Evolutionary conservation across 2,797 vertebrate species (phyloP), one percentile per base, ranked within the genome.

Genomic region (Thunnus albacares): DNA sequence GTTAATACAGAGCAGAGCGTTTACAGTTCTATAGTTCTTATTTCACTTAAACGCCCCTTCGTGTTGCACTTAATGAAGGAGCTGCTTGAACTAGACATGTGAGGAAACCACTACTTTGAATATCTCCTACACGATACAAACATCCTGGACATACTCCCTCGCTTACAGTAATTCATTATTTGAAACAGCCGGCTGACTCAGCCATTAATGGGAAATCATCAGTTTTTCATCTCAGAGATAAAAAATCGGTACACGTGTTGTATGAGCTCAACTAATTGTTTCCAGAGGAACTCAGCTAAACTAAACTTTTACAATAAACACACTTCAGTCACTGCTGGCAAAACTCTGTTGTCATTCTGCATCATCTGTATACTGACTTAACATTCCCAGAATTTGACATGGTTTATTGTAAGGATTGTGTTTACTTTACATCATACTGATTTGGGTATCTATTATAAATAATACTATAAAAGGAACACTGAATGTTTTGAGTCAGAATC

Each of bases 131-230:
- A 80, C 56, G 0, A 1, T 74, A n/a, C 45, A 74, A 35, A 75
- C 81, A 79, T 84, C 62, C 71, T 53, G 53, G 38, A 66, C 35
- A 0, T 15, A 77, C 81, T 83, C 79, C 84, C 55, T 79, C 81
- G 1, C 60, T 91, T 88, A 84, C 90, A 71, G 90, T 84, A 89
- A 91, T 53, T 87, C 49, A 82, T 84, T 83, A 83, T 67, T 84
- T 76, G 49, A 52, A 89, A 72, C 38, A 76, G 81, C 11, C 12
- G 10, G 51, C 20, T 90, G 87, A 88, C 43, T 88, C 76, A 87
- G 11, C 81, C 80, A 75, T 84, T 86, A 87, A 84, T 87, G 45
- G 75, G 83, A 93, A 91, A 71, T 75, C 30, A 71, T 77, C 52
- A 60, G 76, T 24, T 77, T 85, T 85, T 74, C 47, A 83, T 79